phyloP scores from a whole-genome alignment of 2,888 invertebrate genomes.

The Drosophila austrosaltans region DNA sequence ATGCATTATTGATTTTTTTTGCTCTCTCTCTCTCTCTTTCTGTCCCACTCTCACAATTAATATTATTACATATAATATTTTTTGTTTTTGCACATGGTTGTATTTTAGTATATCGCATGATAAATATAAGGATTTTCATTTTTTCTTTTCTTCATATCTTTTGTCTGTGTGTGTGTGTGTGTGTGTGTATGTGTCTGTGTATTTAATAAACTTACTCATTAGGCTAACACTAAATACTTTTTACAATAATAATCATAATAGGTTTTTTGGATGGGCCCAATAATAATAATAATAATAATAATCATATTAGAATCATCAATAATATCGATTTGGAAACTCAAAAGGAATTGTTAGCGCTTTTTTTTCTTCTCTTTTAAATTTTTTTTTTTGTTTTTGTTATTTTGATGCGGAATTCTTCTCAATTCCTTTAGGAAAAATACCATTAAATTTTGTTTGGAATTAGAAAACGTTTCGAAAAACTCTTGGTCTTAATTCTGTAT shows the following conservation, averaged over 20 bases:
- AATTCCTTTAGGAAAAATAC: background rate
- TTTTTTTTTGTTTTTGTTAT: background rate
- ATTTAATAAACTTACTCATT: conserved; percentile 79
- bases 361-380: conserved; percentile 12
- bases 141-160: conserved; percentile 4
- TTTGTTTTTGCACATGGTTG: conserved; percentile 36
- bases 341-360: conserved; percentile 60
- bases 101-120: conserved; percentile 45
- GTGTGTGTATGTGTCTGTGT: conserved; percentile 16
- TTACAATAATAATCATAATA: conserved; percentile 77
- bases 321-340: conserved; percentile 61
- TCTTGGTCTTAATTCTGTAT: too few relatives aligned
- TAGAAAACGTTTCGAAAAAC: background rate
- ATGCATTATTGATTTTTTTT: conserved; percentile 68
- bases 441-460: background rate
- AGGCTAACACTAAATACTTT: conserved; percentile 81
- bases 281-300: conserved; percentile 39
- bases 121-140: conserved; percentile 39
- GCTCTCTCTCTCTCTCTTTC: conserved; percentile 18
- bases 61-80: conserved; percentile 24
- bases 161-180: conserved; percentile 22
- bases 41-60: background rate
- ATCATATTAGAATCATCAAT: conserved; percentile 58
- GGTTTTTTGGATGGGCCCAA: conserved; percentile 24
- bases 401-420: conserved; percentile 12